phyloP scores from a whole-genome alignment of 2,113 vertebrate species.

The Etheostoma cragini region DNA sequence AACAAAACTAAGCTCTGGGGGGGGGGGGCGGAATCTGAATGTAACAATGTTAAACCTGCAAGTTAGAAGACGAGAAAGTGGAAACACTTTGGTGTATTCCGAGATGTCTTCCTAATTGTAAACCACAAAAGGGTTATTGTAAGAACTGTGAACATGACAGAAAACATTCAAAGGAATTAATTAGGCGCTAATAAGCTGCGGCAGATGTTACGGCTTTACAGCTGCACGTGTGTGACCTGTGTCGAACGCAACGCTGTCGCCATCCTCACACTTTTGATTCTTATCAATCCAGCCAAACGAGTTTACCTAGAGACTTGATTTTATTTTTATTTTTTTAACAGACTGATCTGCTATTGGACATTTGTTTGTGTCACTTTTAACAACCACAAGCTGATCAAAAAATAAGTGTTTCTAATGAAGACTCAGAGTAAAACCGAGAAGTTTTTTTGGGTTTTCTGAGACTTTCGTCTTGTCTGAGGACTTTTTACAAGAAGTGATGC shows the following conservation, averaged over 20 bases:
- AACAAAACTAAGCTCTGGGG: slow-evolving; percentile 44
- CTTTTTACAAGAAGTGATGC: slow-evolving; percentile 82
- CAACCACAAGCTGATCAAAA: slow-evolving; percentile 35
- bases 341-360: neutral
- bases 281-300: slow-evolving; percentile 71
- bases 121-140: slow-evolving; percentile 53
- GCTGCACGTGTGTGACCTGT: slow-evolving; percentile 42
- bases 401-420: neutral
- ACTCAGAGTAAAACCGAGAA: slow-evolving; percentile 67
- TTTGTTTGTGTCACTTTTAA: slow-evolving; percentile 51
- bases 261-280: slow-evolving; percentile 49
- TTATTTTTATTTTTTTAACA: neutral
- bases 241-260: neutral
- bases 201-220: slow-evolving; percentile 56
- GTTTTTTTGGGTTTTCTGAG: slow-evolving; percentile 33
- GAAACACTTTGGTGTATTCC: slow-evolving; percentile 49
- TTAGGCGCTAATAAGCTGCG: slow-evolving; percentile 53
- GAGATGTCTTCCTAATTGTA: slow-evolving; percentile 46
- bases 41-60: slow-evolving; percentile 34
- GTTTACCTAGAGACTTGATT: slow-evolving; percentile 34
- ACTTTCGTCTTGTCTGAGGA: slow-evolving; percentile 65
- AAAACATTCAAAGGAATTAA: slow-evolving; percentile 54
- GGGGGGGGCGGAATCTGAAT: neutral
- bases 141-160: slow-evolving; percentile 27
- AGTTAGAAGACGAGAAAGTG: slow-evolving; percentile 31